phyloP scores from a whole-genome alignment of 2,888 invertebrate genomes.

The Druceiella hillmani region DNA sequence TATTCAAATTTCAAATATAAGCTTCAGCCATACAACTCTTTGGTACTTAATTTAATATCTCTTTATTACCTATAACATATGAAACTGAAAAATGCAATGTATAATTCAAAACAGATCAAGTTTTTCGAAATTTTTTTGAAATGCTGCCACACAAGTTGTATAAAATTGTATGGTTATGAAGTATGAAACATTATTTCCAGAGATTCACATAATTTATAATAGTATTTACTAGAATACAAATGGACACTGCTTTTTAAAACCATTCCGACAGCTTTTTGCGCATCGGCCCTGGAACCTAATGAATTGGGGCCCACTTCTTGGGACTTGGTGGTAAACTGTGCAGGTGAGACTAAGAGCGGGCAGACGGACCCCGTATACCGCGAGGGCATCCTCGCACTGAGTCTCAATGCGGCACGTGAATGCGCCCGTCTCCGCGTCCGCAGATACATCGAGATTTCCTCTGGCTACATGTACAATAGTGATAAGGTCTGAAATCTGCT shows the following conservation, averaged over 20 bases:
- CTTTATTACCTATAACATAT: too few species aligned
- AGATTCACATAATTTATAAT: slow-evolving; percentile 1
- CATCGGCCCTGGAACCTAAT: slow-evolving; percentile 63
- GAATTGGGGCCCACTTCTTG: slow-evolving; percentile 53
- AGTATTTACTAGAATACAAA: slow-evolving; percentile 5
- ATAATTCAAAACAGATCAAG: too few species aligned
- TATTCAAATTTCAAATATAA: too few species aligned
- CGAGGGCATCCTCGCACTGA: slow-evolving; percentile 82
- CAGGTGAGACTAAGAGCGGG: slow-evolving; percentile 84
- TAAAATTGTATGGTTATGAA: too few species aligned
- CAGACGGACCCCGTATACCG: slow-evolving; percentile 87
- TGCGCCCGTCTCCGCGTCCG: slow-evolving; percentile 64
- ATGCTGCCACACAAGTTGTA: too few species aligned
- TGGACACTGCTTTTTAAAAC: neutral
- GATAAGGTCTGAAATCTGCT: slow-evolving; percentile 59
- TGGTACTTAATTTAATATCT: too few species aligned
- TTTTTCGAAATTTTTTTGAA: too few species aligned
- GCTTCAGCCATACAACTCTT: too few species aligned
- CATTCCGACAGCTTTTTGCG: slow-evolving; percentile 65
- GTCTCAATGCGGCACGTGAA: slow-evolving; percentile 75
- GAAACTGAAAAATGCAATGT: too few species aligned
- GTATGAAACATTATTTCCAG: slow-evolving; percentile 3
- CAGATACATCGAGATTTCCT: slow-evolving; percentile 78
- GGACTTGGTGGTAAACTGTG: slow-evolving; percentile 83
- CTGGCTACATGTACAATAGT: slow-evolving; percentile 73